These are phyloP conservation scores for Nautilus pompilius DNA, from an alignment of 1,140 invertebrate species.

Conservation along the genomic window DNA sequence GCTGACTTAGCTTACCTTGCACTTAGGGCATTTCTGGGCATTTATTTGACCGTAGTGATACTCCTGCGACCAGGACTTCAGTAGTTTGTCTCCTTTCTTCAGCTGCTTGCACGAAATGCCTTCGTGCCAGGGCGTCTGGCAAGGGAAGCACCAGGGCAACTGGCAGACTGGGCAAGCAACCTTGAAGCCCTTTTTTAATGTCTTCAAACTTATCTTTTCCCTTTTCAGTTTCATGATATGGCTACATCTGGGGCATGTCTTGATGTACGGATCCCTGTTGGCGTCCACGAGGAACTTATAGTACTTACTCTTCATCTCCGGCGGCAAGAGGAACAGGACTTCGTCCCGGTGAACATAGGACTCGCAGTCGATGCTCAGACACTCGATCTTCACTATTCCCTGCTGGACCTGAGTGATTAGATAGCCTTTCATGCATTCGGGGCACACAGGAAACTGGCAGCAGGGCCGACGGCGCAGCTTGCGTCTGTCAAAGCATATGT, in stretches of 20 bases:
- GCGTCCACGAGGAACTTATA: constrained; percentile 49
- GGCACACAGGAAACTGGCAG: constrained; percentile 49
- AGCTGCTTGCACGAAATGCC: constrained; percentile 54
- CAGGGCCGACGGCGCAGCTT: constrained; percentile 33
- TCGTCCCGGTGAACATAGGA: constrained; percentile 49
- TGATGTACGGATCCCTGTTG: constrained; percentile 49
- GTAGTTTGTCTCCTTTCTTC: constrained; percentile 50
- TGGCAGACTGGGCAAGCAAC: constrained; percentile 49
- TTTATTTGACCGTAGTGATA: constrained; percentile 52
- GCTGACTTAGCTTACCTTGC: constrained; percentile 57
- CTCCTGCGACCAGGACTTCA: constrained; percentile 55
- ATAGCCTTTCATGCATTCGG: constrained; percentile 46
- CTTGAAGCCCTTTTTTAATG: constrained; percentile 26
- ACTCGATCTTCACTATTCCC: constrained; percentile 48
- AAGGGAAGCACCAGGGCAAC: constrained; percentile 56
- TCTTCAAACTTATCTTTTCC: constrained; percentile 16
- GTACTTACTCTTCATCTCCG: constrained; percentile 47
- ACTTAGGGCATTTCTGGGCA: constrained; percentile 57
- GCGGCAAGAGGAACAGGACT: constrained; percentile 38
- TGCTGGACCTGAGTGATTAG: constrained; percentile 38
- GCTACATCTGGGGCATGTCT: constrained; percentile 56
- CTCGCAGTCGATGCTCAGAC: constrained; percentile 42
- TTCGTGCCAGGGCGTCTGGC: constrained; percentile 56
- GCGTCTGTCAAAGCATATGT: not conserved
- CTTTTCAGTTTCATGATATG: constrained; percentile 24